phyloP scores from a whole-genome alignment of 1,140 invertebrate species.

The Pectinophora gossypiella region DNA sequence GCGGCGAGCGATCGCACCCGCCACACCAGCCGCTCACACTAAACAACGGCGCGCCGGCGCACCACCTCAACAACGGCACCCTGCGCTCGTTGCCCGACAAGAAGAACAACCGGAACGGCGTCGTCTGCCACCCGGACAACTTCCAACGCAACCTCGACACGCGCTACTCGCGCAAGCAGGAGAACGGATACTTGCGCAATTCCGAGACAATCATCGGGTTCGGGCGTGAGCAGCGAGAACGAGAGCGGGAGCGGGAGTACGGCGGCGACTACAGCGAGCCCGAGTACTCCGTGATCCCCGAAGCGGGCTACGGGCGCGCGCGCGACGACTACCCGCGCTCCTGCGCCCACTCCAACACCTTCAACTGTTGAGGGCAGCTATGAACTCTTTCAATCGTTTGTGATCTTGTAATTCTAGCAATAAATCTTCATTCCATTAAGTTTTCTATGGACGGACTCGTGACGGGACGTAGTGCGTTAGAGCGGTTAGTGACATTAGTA shows the following conservation, averaged over 20 bases:
- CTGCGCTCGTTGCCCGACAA: slow-evolving; percentile 61
- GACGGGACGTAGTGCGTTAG: slow-evolving; percentile 62
- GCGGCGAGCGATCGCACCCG: slow-evolving; percentile 74
- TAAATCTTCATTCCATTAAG: slow-evolving; percentile 75
- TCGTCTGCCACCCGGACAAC: slow-evolving; percentile 65
- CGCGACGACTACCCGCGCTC: slow-evolving; percentile 58
- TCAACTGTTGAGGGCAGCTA: slow-evolving; percentile 66
- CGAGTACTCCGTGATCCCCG: slow-evolving; percentile 71
- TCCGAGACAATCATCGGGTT: slow-evolving; percentile 65
- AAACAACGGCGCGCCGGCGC: slow-evolving; percentile 70
- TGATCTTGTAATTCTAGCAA: slow-evolving; percentile 75
- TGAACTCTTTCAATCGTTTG: slow-evolving; percentile 59
- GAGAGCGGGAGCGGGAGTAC: slow-evolving; percentile 27
- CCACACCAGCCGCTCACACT: slow-evolving; percentile 67
- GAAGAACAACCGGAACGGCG: slow-evolving; percentile 64
- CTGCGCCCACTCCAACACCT: slow-evolving; percentile 70
- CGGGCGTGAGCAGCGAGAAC: slow-evolving; percentile 37
- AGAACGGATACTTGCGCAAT: slow-evolving; percentile 66
- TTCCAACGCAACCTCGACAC: slow-evolving; percentile 68
- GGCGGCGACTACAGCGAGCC: slow-evolving; percentile 58
- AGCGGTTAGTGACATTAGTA: slow-evolving; percentile 56
- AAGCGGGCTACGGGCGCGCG: slow-evolving; percentile 45
- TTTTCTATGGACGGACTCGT: slow-evolving; percentile 53
- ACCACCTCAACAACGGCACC: slow-evolving; percentile 70
- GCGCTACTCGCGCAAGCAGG: slow-evolving; percentile 67